phyloP scores from a whole-genome alignment of 2,888 invertebrate species.

The Bibio marci region DNA sequence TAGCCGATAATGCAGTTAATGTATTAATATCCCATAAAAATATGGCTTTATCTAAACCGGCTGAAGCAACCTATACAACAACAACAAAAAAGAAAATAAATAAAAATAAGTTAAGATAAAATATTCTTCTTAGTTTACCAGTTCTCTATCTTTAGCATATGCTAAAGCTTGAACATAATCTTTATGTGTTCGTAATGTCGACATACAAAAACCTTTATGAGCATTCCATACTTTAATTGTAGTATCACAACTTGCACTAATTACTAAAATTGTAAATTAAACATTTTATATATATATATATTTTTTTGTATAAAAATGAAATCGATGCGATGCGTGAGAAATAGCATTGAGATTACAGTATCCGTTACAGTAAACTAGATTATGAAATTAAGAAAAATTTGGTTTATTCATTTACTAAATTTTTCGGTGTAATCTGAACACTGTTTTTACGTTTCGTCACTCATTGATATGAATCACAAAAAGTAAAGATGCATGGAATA shows the following conservation, averaged over 20 bases:
- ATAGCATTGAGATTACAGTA: too few species aligned
- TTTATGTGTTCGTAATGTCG: slow-evolving; percentile 91
- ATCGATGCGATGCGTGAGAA: too few species aligned
- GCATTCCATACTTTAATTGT: slow-evolving; percentile 99
- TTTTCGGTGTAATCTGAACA: too few species aligned
- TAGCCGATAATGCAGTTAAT: slow-evolving; percentile 89
- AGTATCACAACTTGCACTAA: slow-evolving; percentile 97
- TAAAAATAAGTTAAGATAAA: neutral
- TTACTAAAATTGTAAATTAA: slow-evolving; percentile 40
- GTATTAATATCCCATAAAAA: slow-evolving; percentile 99
- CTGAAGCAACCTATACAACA: slow-evolving; percentile 54
- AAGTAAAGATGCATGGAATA: too few species aligned
- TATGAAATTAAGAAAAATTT: too few species aligned
- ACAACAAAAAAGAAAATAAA: neutral
- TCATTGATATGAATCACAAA: too few species aligned
- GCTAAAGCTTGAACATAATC: slow-evolving; percentile 97
- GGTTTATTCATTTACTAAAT: too few species aligned
- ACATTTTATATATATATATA: too few species aligned
- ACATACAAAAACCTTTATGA: slow-evolving; percentile 98
- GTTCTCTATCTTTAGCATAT: slow-evolving; percentile 92
- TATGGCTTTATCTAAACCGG: slow-evolving; percentile 90
- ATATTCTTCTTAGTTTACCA: slow-evolving; percentile 28
- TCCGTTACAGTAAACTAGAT: too few species aligned
- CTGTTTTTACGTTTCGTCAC: too few species aligned
- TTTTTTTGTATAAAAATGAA: too few species aligned